Base-by-base conservation (phyloP, 2,888 invertebrate species). In the Parnassius apollo region DNA sequence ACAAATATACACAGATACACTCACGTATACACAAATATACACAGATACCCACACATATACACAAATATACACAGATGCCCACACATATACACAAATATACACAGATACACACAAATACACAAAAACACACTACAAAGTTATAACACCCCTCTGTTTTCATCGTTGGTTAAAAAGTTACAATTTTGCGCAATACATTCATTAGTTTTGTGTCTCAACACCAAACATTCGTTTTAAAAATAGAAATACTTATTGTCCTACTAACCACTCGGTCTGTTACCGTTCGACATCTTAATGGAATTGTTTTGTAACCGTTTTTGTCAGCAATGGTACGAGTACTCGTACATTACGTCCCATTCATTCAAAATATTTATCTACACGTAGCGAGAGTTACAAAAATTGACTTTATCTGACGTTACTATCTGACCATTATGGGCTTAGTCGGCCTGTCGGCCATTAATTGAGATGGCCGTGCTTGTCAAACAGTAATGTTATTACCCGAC, bases 401-500 rank as follows among this genome's bases (percentile, higher is more conserved):
- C 56, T 42, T 64, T 64, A 64, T 64, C 63, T 64, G 12, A 22
- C 35, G 59, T 25, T n/a, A 59, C 48, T 42, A 59, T 63, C 63
- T 11, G 59, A 18, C 50, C 50, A 49, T 51, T 56, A 59, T 56
- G 55, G 48, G 54, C 53, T 42, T 48, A 45, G 62, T n/a, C 12
- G 46, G 56, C 46, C 18, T n/a, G 45, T 45, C 49, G 44, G 35
- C 42, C 57, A 25, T 57, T 57, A 58, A 54, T 62, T 57, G 59
- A 59, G 51, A 51, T 25, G 46, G 50, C 62, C 7, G 50, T 42
- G 46, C 12, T n/a, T 56, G 50, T 61, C 56, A 35, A 45, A 55
- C 25, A 8, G n/a, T 4, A 44, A 59, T 55, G 59, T 55, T 42
- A 50, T 44, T 61, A 56, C 50, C 35, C 8, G 53, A 58, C 54